Evolutionary conservation across 2,113 vertebrate species (phyloP), one percentile per base, ranked within the genome.

Genomic region (Thinocorus orbignyianus): DNA sequence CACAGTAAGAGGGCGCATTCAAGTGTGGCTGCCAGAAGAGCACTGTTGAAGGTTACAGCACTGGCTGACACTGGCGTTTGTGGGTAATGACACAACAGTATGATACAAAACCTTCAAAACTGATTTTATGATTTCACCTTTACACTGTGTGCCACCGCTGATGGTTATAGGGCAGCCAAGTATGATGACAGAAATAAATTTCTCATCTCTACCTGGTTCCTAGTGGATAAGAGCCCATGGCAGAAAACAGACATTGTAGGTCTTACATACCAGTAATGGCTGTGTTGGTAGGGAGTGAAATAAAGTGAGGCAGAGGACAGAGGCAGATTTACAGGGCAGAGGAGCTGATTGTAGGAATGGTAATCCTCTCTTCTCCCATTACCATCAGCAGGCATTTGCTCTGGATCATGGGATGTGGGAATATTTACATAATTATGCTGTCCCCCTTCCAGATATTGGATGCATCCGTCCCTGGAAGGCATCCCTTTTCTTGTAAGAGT

Each of bases 361-460:
- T 94, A 96, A 92, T 95, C 88, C 94, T 86, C 88, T 93, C 94
- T 88, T 90, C 83, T 92, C 26, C 94, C 77, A 72, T 95, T 95
- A 93, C 70, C 65, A 91, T 93, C 81, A 95, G 89, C 90, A 93
- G 74, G 85, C 82, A 77, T 89, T 94, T 89, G 55, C 62, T 96
- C 79, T 88, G 79, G 62, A 86, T 92, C 90, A 69, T 82, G 85
- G 49, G 66, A 90, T 95, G 80, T 94, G 77, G 77, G 84, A 74
- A 69, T 91, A 84, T 96, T 95, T 95, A 95, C 52, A 37, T 55
- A 78, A 81, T 88, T 68, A 74, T 25, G 33, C 81, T 61, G 85
- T 69, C 55, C 80, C 44, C 57, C 48, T 79, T 95, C 86, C 73
- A 87, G 89, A 49, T 68, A 55, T 71, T 68, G 39, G 79, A 66